These are phyloP conservation scores for Oceanodroma tethys DNA, from an alignment of 2,113 vertebrate species.

Conservation along the genomic window DNA sequence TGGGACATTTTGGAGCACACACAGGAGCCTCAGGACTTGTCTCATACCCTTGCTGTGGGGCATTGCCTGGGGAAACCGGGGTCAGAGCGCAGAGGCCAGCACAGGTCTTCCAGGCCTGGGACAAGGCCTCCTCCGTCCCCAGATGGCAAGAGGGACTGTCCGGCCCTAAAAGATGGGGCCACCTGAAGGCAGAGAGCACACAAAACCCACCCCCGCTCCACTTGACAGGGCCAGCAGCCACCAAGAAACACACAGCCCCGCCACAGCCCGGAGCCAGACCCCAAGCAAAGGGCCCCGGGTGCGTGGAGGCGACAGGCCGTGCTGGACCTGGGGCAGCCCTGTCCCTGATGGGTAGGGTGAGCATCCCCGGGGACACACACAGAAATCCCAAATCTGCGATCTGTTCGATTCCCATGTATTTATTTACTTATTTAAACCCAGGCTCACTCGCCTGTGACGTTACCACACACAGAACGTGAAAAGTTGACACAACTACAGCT, in stretches of 20 bases:
- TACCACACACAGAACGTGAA: neutral
- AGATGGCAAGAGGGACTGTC: accelerated
- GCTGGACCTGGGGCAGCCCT: neutral
- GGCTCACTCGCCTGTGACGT: neutral
- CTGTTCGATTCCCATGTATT: neutral
- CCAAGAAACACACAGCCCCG: neutral
- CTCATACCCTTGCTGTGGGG: neutral
- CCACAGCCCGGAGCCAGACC: neutral
- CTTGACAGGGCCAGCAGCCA: neutral
- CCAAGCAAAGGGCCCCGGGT: neutral
- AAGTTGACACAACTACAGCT: neutral
- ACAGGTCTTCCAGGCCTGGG: accelerated
- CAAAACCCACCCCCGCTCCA: neutral
- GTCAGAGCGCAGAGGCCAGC: neutral
- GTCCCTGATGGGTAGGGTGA: accelerated
- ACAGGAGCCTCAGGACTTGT: neutral
- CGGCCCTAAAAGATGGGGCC: neutral
- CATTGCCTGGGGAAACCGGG: neutral
- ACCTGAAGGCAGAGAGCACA: neutral
- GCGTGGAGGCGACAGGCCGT: neutral
- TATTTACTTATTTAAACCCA: neutral
- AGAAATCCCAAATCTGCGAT: neutral
- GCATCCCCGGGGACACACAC: neutral
- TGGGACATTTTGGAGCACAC: neutral
- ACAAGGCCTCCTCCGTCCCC: neutral